phyloP scores from a whole-genome alignment of 2,113 vertebrate genomes.

The Colius striatus region DNA sequence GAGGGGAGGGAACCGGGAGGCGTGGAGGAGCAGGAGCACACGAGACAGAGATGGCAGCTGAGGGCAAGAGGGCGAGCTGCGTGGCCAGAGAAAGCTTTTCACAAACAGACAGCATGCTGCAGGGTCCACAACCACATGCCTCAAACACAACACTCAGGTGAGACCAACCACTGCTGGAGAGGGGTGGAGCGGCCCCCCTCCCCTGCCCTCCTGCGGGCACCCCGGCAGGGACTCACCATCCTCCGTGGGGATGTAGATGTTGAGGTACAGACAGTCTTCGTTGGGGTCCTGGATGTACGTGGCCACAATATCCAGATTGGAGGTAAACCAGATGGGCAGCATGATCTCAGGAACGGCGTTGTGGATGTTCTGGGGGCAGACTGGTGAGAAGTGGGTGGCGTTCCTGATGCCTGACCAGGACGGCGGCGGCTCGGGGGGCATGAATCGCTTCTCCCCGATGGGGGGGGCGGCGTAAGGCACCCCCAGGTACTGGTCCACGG shows the following conservation, averaged over 20 bases:
- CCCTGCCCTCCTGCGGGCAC: background rate
- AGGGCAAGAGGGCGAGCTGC: constrained; percentile 51
- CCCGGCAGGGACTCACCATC: constrained; percentile 93
- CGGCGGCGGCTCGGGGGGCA: constrained; percentile 93
- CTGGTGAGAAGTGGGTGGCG: constrained; percentile 95
- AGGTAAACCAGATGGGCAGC: constrained; percentile 99
- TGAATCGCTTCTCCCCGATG: constrained; percentile 92
- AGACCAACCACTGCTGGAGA: constrained; percentile 51
- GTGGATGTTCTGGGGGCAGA: constrained; percentile 99
- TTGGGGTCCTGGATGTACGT: constrained; percentile 99
- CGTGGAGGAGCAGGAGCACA: constrained; percentile 1
- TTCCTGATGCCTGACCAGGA: constrained; percentile 99
- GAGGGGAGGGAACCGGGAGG: background rate
- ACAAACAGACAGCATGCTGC: constrained; percentile 88
- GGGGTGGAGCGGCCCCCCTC: background rate
- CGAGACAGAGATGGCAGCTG: constrained; percentile 43
- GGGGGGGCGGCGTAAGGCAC: constrained; percentile 93
- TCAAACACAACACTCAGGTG: constrained; percentile 82
- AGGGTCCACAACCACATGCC: constrained; percentile 87
- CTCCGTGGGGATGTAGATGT: constrained; percentile 99
- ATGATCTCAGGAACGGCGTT: constrained; percentile 98
- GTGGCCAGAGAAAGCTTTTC: constrained; percentile 67
- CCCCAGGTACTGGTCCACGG: constrained; percentile 89
- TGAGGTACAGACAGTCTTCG: constrained; percentile 98
- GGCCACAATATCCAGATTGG: constrained; percentile 98